Evolutionary conservation across 2,797 vertebrate genomes (phyloP).

Genomic region (Lithobates pipiens): DNA sequence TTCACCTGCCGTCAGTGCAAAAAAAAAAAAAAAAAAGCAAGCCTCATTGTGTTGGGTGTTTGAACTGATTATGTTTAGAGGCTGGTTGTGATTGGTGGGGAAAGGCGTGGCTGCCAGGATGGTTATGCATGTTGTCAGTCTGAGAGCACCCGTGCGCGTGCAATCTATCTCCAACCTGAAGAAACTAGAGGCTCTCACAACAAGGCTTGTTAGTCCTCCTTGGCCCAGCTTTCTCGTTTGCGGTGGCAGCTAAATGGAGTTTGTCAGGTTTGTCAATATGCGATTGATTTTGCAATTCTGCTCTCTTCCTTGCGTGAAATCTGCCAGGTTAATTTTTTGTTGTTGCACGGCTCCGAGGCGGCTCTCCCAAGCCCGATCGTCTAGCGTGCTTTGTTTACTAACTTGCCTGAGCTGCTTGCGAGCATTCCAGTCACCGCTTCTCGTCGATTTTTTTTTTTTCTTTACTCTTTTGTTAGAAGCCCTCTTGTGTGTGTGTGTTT

Average conservation of each 20-base stretch:
- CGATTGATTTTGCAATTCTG: slow-evolving; percentile 84
- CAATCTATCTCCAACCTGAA: slow-evolving; percentile 92
- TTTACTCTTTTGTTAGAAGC: background rate
- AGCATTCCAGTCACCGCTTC: slow-evolving; percentile 13
- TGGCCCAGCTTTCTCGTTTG: slow-evolving; percentile 89
- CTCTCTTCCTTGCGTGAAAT: slow-evolving; percentile 73
- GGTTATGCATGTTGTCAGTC: slow-evolving; percentile 95
- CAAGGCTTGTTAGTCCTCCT: slow-evolving; percentile 81
- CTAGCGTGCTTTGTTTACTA: slow-evolving; percentile 63
- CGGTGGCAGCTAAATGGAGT: slow-evolving; percentile 96
- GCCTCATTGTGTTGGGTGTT: slow-evolving; percentile 84
- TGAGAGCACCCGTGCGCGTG: slow-evolving; percentile 87
- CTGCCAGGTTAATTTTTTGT: slow-evolving; percentile 79
- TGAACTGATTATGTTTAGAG: slow-evolving; percentile 75
- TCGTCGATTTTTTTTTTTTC: background rate
- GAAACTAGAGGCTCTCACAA: slow-evolving; percentile 83
- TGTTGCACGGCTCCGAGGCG: slow-evolving; percentile 47
- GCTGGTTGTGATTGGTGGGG: slow-evolving; percentile 95
- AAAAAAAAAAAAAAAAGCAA: slow-evolving; percentile 67
- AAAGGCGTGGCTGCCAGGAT: slow-evolving; percentile 95
- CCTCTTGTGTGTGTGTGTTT: background rate
- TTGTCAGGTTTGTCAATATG: slow-evolving; percentile 97
- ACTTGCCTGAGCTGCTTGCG: slow-evolving; percentile 60
- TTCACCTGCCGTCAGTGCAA: slow-evolving; percentile 86
- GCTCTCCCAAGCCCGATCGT: background rate